phyloP scores from a whole-genome alignment of 1,140 invertebrate genomes.

The Bilobella aurantiaca region DNA sequence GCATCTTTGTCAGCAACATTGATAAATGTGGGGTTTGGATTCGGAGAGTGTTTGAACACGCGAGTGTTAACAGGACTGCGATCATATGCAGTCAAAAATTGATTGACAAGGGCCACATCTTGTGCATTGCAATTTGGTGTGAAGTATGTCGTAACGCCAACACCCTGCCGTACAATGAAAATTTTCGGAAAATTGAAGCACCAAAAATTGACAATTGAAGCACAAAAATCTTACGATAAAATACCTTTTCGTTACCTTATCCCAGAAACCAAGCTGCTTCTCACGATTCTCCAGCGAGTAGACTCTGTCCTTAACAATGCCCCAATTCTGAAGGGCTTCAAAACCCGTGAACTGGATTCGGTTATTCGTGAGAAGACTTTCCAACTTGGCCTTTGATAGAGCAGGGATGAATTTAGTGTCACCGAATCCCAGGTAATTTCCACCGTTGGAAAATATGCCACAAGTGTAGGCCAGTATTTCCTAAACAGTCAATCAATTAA shows the following conservation, averaged over 20 bases:
- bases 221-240: not conserved
- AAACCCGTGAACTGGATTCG: not conserved
- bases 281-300: slow-evolving; percentile 58
- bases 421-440: slow-evolving; percentile 91
- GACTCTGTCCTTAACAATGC: slow-evolving; percentile 49
- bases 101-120: slow-evolving; percentile 71
- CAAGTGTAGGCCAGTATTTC: slow-evolving; percentile 72
- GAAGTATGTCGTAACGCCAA: slow-evolving; percentile 86
- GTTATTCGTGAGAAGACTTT: slow-evolving; percentile 36
- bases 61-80: slow-evolving; percentile 80
- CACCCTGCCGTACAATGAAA: slow-evolving; percentile 40
- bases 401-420: slow-evolving; percentile 89
- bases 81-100: slow-evolving; percentile 68
- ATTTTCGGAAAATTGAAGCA: too few species aligned
- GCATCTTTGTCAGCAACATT: too few species aligned
- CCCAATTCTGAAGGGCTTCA: slow-evolving; percentile 36
- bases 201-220: too few species aligned
- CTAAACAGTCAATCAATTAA: slow-evolving; percentile 42
- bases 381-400: slow-evolving; percentile 60
- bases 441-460: slow-evolving; percentile 70
- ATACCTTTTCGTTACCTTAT: slow-evolving; percentile 46
- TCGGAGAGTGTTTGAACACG: slow-evolving; percentile 66
- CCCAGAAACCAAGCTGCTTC: slow-evolving; percentile 62
- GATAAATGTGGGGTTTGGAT: slow-evolving; percentile 36
- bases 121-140: slow-evolving; percentile 74